These are phyloP conservation scores for Lacanobia oleracea DNA, from an alignment of 2,888 invertebrate genomes.

Conservation along the genomic window DNA sequence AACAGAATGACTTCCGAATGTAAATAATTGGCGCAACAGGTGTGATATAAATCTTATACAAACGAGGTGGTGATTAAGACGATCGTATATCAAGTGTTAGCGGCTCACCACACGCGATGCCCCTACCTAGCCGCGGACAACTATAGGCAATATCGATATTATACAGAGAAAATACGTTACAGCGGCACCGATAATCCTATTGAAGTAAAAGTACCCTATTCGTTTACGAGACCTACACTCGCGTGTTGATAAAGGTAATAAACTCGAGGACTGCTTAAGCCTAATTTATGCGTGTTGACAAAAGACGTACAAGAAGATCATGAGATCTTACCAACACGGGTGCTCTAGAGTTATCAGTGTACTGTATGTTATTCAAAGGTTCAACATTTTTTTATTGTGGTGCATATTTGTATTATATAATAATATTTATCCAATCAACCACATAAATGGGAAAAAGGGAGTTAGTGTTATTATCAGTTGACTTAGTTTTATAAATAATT, in stretches of 20 bases:
- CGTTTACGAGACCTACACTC: constrained; percentile 42
- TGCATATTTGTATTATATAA: background rate
- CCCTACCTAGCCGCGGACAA: constrained; percentile 74
- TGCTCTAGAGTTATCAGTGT: constrained; percentile 7
- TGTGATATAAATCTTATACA: constrained; percentile 86
- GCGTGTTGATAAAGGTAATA: constrained; percentile 52
- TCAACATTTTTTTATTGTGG: background rate
- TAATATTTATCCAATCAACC: no score
- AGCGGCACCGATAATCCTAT: constrained; percentile 59
- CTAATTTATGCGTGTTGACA: constrained; percentile 58
- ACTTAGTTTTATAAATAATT: no score
- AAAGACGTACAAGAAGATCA: constrained; percentile 41
- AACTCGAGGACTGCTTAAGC: constrained; percentile 48
- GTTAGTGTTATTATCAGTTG: no score
- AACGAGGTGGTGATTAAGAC: constrained; percentile 87
- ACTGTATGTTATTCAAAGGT: constrained; percentile 5
- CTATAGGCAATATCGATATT: constrained; percentile 70
- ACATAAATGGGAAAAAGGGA: no score
- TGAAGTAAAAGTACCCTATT: constrained; percentile 52
- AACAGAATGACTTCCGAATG: constrained; percentile 83
- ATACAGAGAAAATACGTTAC: constrained; percentile 57
- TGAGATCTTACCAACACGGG: constrained; percentile 18
- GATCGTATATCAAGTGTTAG: constrained; percentile 84
- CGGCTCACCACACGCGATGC: constrained; percentile 80
- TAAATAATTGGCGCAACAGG: constrained; percentile 89